Base-by-base conservation (phyloP, 2,797 vertebrate species). In the Myotis findleyi region DNA sequence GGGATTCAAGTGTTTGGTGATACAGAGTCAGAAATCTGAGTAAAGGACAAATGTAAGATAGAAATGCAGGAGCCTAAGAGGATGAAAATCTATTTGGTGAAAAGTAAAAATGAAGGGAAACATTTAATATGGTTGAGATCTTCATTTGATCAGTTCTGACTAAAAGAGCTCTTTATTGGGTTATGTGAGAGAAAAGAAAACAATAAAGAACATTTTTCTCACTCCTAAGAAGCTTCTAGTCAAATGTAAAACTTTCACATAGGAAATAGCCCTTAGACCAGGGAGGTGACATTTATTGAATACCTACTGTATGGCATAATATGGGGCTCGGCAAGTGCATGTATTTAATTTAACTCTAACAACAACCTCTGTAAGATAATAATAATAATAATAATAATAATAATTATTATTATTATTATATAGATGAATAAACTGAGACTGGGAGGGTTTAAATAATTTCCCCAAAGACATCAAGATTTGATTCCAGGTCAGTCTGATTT, bases 61-160 rank as follows among this genome's bases (percentile, higher is more conserved):
- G 51, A 77, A 71, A 71, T 13, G 20, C 38, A 25, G 68, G 47
- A 38, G 30, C 11, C 73, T 94, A 72, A 57, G 16, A 69, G 12
- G 62, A 89, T 18, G 62, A 53, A 79, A 72, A 72, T 85, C 64
- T 77, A 36, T 83, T 76, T 57, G 47, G 36, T 77, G 72, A 59
- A 71, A 89, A 89, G 72, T 53, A 64, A 77, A 79, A 71, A 53
- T 85, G 30, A 51, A 84, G 44, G 51, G 8, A 77, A 94, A 55
- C 38, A 82, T 73, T 68, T 75, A 44, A 44, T 38, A n/a, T 38
- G 77, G 30, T 41, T 75, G 80, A 84, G 51, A 76, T 71, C 21
- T 47, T 77, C 27, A 62, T 53, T 57, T 71, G 72, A 71, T 69
- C 44, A 41, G 8, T 79, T 17, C 20, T 62, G 7, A 79, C n/a